These are phyloP conservation scores for Pleuronectes platessa DNA, from an alignment of 2,113 vertebrate genomes.

Conservation along the genomic window DNA sequence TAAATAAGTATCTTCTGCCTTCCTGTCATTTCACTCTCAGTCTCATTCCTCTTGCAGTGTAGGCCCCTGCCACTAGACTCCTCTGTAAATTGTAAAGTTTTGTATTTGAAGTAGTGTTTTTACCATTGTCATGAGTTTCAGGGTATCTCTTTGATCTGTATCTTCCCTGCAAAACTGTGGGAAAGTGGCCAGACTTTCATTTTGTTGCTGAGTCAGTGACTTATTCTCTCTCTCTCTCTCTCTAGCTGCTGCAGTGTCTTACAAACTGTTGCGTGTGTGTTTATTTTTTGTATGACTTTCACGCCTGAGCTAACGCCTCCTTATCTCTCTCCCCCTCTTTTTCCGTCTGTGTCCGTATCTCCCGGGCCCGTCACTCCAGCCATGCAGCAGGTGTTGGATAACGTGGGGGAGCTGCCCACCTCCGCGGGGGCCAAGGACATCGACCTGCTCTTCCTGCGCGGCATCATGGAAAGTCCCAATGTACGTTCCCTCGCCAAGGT, in stretches of 20 bases:
- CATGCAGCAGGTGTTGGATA: slow-evolving; percentile 97
- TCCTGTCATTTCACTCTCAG: not conserved
- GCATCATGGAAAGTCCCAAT: slow-evolving; percentile 98
- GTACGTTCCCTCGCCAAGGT: slow-evolving; percentile 92
- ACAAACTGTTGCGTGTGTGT: not conserved
- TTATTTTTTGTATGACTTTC: slow-evolving; percentile 38
- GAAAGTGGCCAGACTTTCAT: not conserved
- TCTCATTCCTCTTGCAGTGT: not conserved
- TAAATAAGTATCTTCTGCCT: not conserved
- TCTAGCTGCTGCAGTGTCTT: not conserved
- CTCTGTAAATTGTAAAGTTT: no score
- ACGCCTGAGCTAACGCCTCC: slow-evolving; percentile 22
- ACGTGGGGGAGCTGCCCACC: slow-evolving; percentile 88
- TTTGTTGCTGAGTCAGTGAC: not conserved
- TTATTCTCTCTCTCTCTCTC: not conserved
- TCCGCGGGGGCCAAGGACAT: slow-evolving; percentile 95
- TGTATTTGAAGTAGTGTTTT: not conserved
- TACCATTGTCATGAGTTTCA: not conserved
- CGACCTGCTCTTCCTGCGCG: slow-evolving; percentile 97
- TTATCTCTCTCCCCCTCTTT: slow-evolving; percentile 18
- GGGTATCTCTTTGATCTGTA: not conserved
- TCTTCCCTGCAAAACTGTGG: not conserved
- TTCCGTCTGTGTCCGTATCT: slow-evolving; percentile 4
- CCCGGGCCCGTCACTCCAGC: slow-evolving; percentile 75
- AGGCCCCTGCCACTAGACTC: no score